Base-by-base conservation (phyloP, 2,113 vertebrate genomes). In the Aptenodytes forsteri region DNA sequence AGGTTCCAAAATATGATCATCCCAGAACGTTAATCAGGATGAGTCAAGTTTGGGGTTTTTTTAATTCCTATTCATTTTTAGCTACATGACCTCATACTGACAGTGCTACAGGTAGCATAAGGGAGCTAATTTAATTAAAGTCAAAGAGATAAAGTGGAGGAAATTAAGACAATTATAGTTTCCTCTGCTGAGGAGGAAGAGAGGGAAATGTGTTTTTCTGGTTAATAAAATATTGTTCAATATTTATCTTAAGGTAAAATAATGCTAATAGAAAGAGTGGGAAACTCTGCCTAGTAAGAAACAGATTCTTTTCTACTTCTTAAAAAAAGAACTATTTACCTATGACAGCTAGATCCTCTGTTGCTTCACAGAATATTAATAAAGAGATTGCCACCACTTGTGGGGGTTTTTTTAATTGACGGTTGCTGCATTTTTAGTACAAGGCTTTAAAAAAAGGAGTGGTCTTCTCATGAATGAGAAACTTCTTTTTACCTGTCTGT, bases 381-480 rank as follows among this genome's bases (percentile, higher is more conserved):
- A 75, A 40, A 66, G 36, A 19, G 6, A 38, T 70, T 90, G 22
- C 2, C 11, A 58, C 7, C 21, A 29, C 13, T 38, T 75, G 18
- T 47, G 15, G 4, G 2, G 3, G 11, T 10, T 17, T 61, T 49
- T 65, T 69, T 30, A 54, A 65, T 78, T 61, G n/a, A 34, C 0
- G 2, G 15, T 59, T 77, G 2, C 9, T 2, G 0, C 3, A 2
- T 52, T 78, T 97, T 73, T 34, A n/a, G 12, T 27, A 52, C 3
- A 18, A 66, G 19, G 3, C 19, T 80, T 69, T 46, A 81, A 90
- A 77, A 4, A 65, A 47, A 70, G 4, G 6, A 54, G 22, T 69
- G 13, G 30, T 65, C 13, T 84, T 71, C 34, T 71, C 16, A 70
- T 25, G 4, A 54, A 70, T 25, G 13, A 80, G 4, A 70, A 77